Evolutionary conservation across 2,797 vertebrate species (phyloP).

Genomic region (Argyrosomus regius): DNA sequence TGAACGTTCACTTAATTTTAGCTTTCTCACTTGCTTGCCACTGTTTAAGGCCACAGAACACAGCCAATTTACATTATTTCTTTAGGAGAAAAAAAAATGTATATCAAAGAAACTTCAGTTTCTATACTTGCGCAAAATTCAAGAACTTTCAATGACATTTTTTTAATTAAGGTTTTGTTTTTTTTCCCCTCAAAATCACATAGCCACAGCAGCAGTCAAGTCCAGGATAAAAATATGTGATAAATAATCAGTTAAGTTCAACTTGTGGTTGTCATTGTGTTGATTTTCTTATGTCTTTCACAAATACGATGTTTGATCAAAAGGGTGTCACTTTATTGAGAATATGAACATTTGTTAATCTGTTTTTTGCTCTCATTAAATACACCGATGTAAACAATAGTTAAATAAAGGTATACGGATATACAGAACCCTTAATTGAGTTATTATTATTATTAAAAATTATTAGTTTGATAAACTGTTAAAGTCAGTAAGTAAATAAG

Average conservation of each 20-base stretch:
- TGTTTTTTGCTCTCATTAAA: background rate
- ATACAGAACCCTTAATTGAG: background rate
- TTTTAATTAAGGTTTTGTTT: too few species aligned
- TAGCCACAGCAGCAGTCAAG: background rate
- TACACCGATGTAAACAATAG: background rate
- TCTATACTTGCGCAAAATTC: too few species aligned
- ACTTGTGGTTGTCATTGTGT: background rate
- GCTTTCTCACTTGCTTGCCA: too few species aligned
- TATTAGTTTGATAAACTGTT: background rate
- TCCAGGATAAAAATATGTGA: background rate
- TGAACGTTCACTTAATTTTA: too few species aligned
- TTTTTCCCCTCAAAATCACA: too few species aligned
- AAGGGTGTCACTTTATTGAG: background rate
- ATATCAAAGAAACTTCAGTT: too few species aligned
- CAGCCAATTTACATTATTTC: too few species aligned
- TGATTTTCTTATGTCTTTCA: background rate
- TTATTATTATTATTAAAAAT: background rate
- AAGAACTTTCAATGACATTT: too few species aligned
- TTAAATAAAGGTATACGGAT: background rate
- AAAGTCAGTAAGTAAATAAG: background rate
- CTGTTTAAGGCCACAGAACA: too few species aligned
- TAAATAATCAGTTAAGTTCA: background rate
- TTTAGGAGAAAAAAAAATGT: too few species aligned
- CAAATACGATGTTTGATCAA: background rate
- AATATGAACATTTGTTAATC: background rate